phyloP scores from a whole-genome alignment of 2,113 vertebrate genomes.

The Puma concolor region DNA sequence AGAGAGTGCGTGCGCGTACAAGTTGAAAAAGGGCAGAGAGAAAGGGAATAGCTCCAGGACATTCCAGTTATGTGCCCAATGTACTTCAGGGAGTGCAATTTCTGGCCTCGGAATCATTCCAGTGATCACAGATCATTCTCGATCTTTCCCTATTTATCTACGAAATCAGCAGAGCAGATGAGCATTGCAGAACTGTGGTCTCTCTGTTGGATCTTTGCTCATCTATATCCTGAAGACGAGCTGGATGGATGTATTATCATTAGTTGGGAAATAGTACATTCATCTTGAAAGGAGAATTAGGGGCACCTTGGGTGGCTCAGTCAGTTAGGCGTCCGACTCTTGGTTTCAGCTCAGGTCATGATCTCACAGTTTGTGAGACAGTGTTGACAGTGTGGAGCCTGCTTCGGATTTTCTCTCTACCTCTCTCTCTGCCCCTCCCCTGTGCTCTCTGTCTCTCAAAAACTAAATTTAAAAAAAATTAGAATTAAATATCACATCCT shows the following conservation, averaged over 20 bases:
- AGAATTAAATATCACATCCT: background rate
- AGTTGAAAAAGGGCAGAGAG: too few species aligned
- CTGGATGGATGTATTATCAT: accelerated
- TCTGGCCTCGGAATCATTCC: background rate
- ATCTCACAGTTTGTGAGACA: too few species aligned
- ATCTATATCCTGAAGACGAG: background rate
- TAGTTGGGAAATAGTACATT: background rate
- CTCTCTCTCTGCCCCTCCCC: too few species aligned
- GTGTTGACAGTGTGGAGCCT: too few species aligned
- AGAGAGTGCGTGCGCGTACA: too few species aligned
- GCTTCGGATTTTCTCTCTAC: too few species aligned
- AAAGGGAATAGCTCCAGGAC: too few species aligned
- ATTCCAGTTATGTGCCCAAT: background rate
- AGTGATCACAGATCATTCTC: background rate
- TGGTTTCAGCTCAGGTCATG: too few species aligned
- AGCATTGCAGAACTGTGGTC: background rate
- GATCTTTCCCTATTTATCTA: background rate
- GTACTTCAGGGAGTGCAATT: background rate
- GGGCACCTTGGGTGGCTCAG: too few species aligned
- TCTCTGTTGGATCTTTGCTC: background rate
- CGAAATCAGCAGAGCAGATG: background rate
- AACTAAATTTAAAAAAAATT: too few species aligned
- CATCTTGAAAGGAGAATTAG: background rate
- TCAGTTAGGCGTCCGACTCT: too few species aligned
- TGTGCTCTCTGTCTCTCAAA: too few species aligned